These are phyloP conservation scores for Drosophila mulleri DNA, from an alignment of 2,888 invertebrate genomes.

Conservation along the genomic window DNA sequence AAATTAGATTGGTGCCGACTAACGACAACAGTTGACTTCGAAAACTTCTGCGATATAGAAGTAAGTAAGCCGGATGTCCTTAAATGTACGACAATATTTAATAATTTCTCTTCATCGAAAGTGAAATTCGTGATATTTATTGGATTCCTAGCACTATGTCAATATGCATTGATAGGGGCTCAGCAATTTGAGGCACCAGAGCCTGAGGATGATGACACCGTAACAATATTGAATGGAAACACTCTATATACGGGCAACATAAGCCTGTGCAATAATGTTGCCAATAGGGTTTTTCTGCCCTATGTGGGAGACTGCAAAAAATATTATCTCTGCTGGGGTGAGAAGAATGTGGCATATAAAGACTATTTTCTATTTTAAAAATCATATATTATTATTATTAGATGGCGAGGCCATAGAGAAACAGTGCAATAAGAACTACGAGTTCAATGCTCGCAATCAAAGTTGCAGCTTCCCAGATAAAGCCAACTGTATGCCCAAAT, in stretches of 20 bases:
- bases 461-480: constrained; percentile 40
- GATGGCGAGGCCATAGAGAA: constrained; percentile 52
- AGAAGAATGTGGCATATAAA: background rate
- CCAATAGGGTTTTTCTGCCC: constrained; percentile 69
- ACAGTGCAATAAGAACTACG: constrained; percentile 58
- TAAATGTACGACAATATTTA: background rate
- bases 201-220: background rate
- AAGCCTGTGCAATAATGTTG: constrained; percentile 62
- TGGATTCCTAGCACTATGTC: constrained; percentile 2
- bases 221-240: background rate
- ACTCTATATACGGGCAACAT: constrained; percentile 42
- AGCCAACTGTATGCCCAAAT: constrained; percentile 54
- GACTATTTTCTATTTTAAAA: background rate
- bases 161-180: background rate
- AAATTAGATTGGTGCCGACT: constrained; percentile 13
- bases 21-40: constrained; percentile 13
- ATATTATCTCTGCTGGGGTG: constrained; percentile 74
- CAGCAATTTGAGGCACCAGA: constrained; percentile 10
- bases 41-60: constrained; percentile 16
- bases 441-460: constrained; percentile 64
- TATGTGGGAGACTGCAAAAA: constrained; percentile 62
- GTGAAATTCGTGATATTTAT: constrained; percentile 28
- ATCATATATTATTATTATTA: constrained; percentile 4
- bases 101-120: constrained; percentile 1
- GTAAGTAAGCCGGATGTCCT: constrained; percentile 18